Evolutionary conservation across 2,888 invertebrate genomes (phyloP), one percentile per base, ranked within the genome.

Genomic region (Cenopis cana): DNA sequence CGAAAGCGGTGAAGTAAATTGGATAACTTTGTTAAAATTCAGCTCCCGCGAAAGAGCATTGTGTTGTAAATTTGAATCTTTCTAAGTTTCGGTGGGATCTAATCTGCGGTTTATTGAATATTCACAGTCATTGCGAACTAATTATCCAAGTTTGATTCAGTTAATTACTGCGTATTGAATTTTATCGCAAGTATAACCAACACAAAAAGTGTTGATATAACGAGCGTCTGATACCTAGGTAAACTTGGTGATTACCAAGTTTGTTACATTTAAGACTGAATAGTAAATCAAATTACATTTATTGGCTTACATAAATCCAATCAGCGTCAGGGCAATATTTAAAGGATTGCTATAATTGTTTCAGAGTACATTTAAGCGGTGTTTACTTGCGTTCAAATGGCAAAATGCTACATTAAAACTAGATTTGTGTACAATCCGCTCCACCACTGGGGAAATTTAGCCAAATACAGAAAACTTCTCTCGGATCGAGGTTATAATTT

Each of bases 401-500:
- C 70, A 70, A 70, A 66, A 57, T 52, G 65, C 18, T 60, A 46
- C 60, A n/a, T 66, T 66, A 36, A 36, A 65, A 70, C 59, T 59
- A 66, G 59, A 70, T 66, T 60, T 54, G 59, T 70, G 36, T 49
- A 69, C 62, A 69, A 69, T 69, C 66, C 74, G 73, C 73, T 71
- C 65, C 79, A 78, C 79, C 78, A 77, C 77, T 76, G 72, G 74
- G 75, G 73, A 80, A 83, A 78, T 82, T 79, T 74, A 77, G 72
- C 75, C 77, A 75, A 80, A 79, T 80, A 79, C 77, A 81, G 79
- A 81, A 83, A 83, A 83, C 78, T 85, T 83, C 73, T 66, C 78
- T 70, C 80, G 81, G 81, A 84, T 85, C 83, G 82, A 77, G 81
- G 80, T 83, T 85, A 79, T 82, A 85, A 74, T 86, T 86, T 83